phyloP scores from a whole-genome alignment of 2,797 vertebrate genomes.

The Myotis pilosus region DNA sequence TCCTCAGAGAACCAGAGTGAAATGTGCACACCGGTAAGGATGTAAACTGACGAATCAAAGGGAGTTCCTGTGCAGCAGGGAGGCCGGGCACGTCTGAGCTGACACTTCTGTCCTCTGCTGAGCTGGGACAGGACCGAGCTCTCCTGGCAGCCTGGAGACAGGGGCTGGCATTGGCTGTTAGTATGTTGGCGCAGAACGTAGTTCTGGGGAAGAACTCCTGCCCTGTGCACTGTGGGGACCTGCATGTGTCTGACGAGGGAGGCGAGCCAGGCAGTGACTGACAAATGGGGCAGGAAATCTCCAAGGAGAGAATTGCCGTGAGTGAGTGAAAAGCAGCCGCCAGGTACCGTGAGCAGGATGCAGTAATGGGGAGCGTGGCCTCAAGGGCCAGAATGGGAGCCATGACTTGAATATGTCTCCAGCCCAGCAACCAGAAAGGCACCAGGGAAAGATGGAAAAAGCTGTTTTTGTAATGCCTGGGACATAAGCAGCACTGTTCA shows the following conservation, averaged over 20 bases:
- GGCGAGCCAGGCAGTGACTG: not conserved
- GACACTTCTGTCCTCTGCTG: not conserved
- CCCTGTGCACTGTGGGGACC: rapidly evolving
- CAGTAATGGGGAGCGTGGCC: not conserved
- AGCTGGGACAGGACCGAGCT: not conserved
- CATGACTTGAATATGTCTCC: not conserved
- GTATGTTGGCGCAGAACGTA: too few relatives aligned
- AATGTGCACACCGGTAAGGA: not conserved
- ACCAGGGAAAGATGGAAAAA: not conserved
- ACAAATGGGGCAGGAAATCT: not conserved
- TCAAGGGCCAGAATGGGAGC: not conserved
- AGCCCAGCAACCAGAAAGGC: not conserved
- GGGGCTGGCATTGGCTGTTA: not conserved
- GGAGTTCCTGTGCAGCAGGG: rapidly evolving
- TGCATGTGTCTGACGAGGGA: too few relatives aligned
- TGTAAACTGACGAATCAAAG: rapidly evolving
- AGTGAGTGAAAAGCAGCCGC: not conserved
- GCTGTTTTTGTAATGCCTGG: not conserved
- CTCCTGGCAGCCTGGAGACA: rapidly evolving
- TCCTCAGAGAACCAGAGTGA: not conserved
- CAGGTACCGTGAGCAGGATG: not conserved
- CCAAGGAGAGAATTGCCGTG: not conserved
- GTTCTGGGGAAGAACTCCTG: not conserved
- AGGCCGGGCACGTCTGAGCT: rapidly evolving
- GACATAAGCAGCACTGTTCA: not conserved